A percentile compares a stretch with the other conserved stretches of the same genome.
These are phyloP conservation scores for Brachirus orientalis DNA, from an alignment of 2,113 vertebrate species.

Conservation along the genomic window DNA sequence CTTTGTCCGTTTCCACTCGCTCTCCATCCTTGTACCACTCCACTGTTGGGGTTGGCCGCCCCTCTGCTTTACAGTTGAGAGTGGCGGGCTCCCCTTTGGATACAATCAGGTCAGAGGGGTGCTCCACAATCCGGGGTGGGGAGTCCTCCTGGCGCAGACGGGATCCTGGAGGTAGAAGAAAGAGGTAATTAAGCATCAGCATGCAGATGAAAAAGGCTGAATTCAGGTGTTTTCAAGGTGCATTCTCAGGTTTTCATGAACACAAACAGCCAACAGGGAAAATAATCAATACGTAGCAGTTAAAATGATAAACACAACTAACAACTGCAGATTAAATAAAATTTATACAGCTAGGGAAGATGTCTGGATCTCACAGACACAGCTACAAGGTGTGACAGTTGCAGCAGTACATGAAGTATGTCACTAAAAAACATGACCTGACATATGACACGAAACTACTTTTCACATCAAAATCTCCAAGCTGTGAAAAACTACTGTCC, in stretches of 20 bases:
- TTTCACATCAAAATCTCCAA: background rate
- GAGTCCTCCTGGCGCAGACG: constrained; percentile 98
- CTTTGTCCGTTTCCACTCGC: constrained; percentile 96
- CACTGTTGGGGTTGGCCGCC: constrained; percentile 93
- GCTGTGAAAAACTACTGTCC: background rate
- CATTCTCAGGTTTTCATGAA: background rate
- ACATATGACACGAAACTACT: too few species aligned
- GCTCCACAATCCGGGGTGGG: constrained; percentile 96
- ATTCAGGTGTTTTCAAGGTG: background rate
- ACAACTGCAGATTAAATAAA: constrained; percentile 1
- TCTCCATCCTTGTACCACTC: constrained; percentile 99
- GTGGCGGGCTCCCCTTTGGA: constrained; percentile 98
- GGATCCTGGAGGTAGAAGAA: constrained; percentile 85
- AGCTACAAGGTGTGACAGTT: background rate
- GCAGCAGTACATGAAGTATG: background rate
- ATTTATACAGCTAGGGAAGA: background rate
- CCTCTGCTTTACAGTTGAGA: constrained; percentile 98
- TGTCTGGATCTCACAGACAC: background rate
- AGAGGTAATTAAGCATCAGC: constrained; percentile 14
- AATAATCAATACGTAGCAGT: too few species aligned
- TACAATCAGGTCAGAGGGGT: constrained; percentile 98
- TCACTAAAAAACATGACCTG: too few species aligned
- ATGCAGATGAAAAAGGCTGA: background rate
- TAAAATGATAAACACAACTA: constrained; percentile 13
- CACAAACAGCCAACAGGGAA: background rate